Conservation (phyloP, 2,113 vertebrate genomes). For the Geococcyx californianus region DNA sequence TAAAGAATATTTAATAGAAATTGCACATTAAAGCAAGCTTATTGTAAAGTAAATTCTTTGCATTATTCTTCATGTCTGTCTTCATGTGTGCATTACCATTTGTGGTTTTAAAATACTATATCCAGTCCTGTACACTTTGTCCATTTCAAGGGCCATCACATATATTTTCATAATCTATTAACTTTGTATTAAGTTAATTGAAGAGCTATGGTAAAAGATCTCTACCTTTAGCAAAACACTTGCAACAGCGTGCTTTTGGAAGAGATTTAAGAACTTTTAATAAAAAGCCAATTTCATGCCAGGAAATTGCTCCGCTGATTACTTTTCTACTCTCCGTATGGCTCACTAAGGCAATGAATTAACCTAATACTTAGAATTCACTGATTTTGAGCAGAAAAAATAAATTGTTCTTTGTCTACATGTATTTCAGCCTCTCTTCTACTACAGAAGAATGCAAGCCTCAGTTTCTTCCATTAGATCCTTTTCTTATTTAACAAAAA, state of each 20-base stretch:
- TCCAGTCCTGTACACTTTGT: neutral
- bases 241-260: neutral
- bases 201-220: neutral
- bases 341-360: neutral
- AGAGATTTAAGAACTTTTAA: neutral
- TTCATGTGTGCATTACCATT: neutral
- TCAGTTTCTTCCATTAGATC: neutral
- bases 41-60: neutral
- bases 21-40: neutral
- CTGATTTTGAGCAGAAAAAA: neutral
- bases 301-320: neutral
- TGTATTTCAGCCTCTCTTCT: neutral
- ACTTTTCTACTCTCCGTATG: rapidly evolving
- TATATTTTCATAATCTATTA: neutral
- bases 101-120: neutral
- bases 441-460: neutral
- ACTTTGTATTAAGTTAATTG: neutral
- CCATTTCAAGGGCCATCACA: neutral
- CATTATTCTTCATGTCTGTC: neutral
- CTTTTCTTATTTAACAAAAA: neutral
- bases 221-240: neutral
- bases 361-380: neutral
- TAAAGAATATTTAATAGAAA: neutral
- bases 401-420: neutral
- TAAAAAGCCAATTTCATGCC: neutral